These are phyloP conservation scores for Ellobium chinense DNA, from an alignment of 2,888 invertebrate genomes.

Conservation along the genomic window DNA sequence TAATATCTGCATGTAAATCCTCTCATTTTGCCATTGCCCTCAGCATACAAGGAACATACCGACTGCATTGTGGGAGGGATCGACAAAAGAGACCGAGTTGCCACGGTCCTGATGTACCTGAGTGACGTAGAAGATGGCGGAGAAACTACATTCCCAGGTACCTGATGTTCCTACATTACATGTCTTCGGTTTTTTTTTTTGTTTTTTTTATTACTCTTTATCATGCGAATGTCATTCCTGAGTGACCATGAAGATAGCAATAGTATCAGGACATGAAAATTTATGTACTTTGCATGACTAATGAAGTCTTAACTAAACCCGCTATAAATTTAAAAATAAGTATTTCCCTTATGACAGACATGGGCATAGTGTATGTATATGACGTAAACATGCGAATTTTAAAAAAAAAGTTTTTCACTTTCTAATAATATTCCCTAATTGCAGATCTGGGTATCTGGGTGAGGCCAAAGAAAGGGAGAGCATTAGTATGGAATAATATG, in stretches of 20 bases:
- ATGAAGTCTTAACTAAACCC: too few relatives aligned
- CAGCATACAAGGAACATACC: conserved; percentile 75
- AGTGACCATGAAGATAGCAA: background rate
- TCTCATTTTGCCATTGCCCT: background rate
- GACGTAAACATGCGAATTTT: too few relatives aligned
- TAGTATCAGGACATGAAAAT: too few relatives aligned
- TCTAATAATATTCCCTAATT: too few relatives aligned
- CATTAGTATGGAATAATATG: conserved; percentile 77
- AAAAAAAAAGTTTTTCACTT: too few relatives aligned
- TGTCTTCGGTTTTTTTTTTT: background rate
- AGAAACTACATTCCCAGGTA: conserved; percentile 68
- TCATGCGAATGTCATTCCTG: background rate
- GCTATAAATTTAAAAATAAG: too few relatives aligned
- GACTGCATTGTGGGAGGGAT: conserved; percentile 67
- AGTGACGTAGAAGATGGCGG: conserved; percentile 61
- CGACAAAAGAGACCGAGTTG: conserved; percentile 70
- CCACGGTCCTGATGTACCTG: conserved; percentile 62
- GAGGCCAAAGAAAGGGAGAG: conserved; percentile 72
- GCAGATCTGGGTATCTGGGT: conserved; percentile 75
- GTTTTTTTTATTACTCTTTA: background rate
- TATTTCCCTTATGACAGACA: too few relatives aligned
- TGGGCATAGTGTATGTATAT: too few relatives aligned
- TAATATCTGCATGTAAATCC: too few relatives aligned
- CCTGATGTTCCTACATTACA: background rate
- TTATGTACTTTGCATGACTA: too few relatives aligned